phyloP scores from a whole-genome alignment of 2,888 invertebrate genomes.

The Junonia oenone region DNA sequence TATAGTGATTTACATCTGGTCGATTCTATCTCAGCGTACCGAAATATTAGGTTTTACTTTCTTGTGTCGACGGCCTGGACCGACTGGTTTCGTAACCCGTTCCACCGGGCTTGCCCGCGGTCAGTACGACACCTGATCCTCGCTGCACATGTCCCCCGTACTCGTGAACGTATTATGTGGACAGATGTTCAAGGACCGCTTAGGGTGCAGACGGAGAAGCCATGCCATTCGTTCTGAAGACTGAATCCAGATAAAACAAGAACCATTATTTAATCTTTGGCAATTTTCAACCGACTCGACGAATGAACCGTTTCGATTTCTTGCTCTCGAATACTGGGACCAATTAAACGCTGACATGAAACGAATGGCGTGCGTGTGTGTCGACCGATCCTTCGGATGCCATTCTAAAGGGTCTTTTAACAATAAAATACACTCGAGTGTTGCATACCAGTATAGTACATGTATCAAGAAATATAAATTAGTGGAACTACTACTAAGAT shows the following conservation, averaged over 20 bases:
- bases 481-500: too few species aligned
- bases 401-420: constrained; percentile 53
- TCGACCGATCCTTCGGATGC: constrained; percentile 54
- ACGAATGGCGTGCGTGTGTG: constrained; percentile 45
- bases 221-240: constrained; percentile 11
- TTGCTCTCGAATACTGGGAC: constrained; percentile 36
- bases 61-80: constrained; percentile 38
- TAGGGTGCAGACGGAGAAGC: constrained; percentile 22
- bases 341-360: constrained; percentile 43
- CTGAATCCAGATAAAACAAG: constrained; percentile 6
- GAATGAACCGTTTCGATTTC: constrained; percentile 35
- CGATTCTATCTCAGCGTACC: constrained; percentile 3
- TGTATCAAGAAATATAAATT: constrained; percentile 4
- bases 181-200: constrained; percentile 56
- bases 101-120: constrained; percentile 60
- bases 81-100: constrained; percentile 58
- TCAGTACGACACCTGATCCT: constrained; percentile 74
- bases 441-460: constrained; percentile 17
- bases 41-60: constrained; percentile 48
- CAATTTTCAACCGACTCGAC: constrained; percentile 19
- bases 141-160: constrained; percentile 53
- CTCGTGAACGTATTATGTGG: constrained; percentile 38
- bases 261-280: constrained; percentile 2
- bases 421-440: too few species aligned
- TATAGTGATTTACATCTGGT: constrained; percentile 13